phyloP scores from a whole-genome alignment of 2,888 invertebrate genomes.

The Girardia tigrina region DNA sequence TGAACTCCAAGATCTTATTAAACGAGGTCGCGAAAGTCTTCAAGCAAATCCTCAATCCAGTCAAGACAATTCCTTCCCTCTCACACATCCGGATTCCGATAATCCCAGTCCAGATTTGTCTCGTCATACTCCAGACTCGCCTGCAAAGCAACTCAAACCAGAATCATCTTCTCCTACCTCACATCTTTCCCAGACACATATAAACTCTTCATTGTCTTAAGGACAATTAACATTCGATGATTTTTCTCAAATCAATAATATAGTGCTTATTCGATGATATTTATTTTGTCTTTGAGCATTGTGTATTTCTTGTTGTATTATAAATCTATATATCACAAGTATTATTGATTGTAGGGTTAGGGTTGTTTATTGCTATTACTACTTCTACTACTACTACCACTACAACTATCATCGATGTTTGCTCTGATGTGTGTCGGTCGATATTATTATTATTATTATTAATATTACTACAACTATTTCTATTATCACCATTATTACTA shows the following conservation, averaged over 20 bases:
- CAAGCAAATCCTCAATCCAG: background rate
- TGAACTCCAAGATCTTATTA: constrained; percentile 19
- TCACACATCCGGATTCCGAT: background rate
- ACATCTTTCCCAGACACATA: constrained; percentile 14
- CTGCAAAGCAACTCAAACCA: background rate
- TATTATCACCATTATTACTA: too few relatives aligned
- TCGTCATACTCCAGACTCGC: constrained; percentile 13
- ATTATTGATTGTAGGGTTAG: too few relatives aligned
- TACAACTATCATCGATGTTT: too few relatives aligned
- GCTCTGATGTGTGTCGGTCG: too few relatives aligned
- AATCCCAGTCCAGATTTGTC: constrained; percentile 12
- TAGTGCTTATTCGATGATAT: constrained; percentile 19
- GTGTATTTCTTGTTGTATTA: constrained; percentile 7
- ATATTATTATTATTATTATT: too few relatives aligned
- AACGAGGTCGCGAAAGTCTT: background rate
- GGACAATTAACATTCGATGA: too few relatives aligned
- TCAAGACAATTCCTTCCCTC: background rate
- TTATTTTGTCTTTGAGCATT: constrained; percentile 12
- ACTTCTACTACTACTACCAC: too few relatives aligned
- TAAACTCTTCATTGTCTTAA: background rate
- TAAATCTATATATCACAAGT: too few relatives aligned
- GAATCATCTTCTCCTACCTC: background rate
- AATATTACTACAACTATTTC: too few relatives aligned
- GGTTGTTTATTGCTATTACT: too few relatives aligned
- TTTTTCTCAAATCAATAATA: background rate